Percentiles rank a stretch among this genome's conserved stretches.
Evolutionary conservation across 2,113 vertebrate species (phyloP).

Genomic region (Anguilla rostrata): DNA sequence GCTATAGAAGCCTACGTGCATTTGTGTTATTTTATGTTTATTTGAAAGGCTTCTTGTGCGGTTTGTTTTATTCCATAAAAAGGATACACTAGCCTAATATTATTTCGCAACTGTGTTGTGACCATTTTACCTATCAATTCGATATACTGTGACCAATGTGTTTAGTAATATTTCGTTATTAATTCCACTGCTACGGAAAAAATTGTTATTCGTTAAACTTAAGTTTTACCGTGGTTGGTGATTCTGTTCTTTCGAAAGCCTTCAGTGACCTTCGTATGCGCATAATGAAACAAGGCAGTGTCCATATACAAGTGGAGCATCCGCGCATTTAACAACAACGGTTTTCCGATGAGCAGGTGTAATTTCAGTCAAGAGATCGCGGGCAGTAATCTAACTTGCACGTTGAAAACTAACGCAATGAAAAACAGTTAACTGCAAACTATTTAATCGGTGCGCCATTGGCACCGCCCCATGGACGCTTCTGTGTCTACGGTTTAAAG

Average conservation of each 20-base stretch:
- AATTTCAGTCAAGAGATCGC: background rate
- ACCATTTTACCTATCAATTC: background rate
- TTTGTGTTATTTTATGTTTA: background rate
- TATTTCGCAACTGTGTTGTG: background rate
- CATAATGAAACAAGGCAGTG: constrained; percentile 10
- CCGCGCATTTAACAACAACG: background rate
- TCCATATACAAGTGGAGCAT: background rate
- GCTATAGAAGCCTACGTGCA: background rate
- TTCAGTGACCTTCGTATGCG: constrained; percentile 8
- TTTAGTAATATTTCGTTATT: background rate
- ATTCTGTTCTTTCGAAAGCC: background rate
- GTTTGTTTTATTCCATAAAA: background rate
- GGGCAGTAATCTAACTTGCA: background rate
- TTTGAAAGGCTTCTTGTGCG: background rate
- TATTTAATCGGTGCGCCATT: background rate
- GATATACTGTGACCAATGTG: background rate
- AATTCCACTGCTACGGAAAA: background rate
- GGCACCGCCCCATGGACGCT: constrained; percentile 3
- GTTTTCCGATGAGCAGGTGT: background rate
- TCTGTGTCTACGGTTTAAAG: background rate
- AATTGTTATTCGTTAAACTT: background rate
- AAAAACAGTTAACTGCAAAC: background rate
- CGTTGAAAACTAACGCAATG: background rate
- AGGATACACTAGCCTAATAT: background rate
- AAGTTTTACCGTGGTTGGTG: background rate